Base-by-base conservation (phyloP, 2,888 invertebrate genomes). In the Ophraella communa region DNA sequence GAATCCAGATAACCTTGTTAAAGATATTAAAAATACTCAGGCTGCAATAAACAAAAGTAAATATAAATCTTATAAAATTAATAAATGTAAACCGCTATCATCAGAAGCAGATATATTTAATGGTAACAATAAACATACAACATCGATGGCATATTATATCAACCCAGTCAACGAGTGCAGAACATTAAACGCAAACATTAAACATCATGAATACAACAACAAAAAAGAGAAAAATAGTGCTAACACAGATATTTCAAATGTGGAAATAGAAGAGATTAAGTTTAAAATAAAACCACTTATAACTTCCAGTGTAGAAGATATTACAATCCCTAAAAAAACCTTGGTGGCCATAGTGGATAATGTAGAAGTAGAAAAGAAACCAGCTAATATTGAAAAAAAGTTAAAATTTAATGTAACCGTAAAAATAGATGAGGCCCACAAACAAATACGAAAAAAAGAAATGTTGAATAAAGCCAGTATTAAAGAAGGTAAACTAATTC, bases 281-380 rank as follows among this genome's bases (percentile, higher is more conserved):
- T 71, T 74, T 49, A 82, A 81, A 78, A 75, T 83, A 47, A 87
- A 85, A 81, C 80, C 84, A 10, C 84, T 85, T 55, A 87, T 87
- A 20, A 87, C 87, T 8, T 80, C 84, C 10, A 82, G 84, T 0
- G 85, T 87, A 5, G 73, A 66, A 14, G 68, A 87, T 73, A 77
- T 87, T 45, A 83, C 84, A 54, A 77, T 84, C 14, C 55, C 66
- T 1, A 67, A 64, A 18, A 83, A 82, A 69, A 83, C 83, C 5
- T 21, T 54, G 5, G 23, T 54, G 11, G 82, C 85, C 0, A 81
- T 84, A 57, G 81, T 88, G 33, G 87, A 87, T 74, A 84, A 87
- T 73, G 81, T 87, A 4, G 84, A 84, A 23, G 87, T 90, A 14
- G 88, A 89, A 78, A 88, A 89, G 81, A 83, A 80, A 81, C 76